These are phyloP conservation scores for Laupala kohalensis DNA, from an alignment of 1,140 invertebrate species.

Conservation along the genomic window DNA sequence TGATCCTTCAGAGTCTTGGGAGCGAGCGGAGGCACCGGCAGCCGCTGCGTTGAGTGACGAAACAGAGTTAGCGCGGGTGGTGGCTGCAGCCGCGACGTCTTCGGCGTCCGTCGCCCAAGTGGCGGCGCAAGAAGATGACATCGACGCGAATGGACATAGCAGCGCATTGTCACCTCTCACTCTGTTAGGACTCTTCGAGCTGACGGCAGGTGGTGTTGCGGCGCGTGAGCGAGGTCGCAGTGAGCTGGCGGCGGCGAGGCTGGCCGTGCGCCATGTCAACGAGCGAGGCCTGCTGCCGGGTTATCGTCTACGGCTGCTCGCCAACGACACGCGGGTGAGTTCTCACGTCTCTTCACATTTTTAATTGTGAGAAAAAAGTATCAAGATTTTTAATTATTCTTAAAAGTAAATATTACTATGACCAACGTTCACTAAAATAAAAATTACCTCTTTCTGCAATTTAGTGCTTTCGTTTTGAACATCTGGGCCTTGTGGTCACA, in stretches of 20 bases:
- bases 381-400: no score
- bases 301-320: constrained; percentile 54
- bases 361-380: no score
- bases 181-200: constrained; percentile 58
- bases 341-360: no score
- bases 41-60: neutral
- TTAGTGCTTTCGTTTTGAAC: no score
- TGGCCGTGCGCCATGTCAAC: constrained; percentile 64
- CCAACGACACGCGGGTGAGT: constrained; percentile 66
- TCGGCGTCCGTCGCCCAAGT: no score
- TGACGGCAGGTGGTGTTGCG: constrained; percentile 26
- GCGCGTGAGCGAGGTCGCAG: constrained; percentile 50
- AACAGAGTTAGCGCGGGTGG: neutral
- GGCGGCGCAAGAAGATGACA: neutral
- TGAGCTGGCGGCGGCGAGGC: constrained; percentile 55
- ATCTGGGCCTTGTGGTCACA: no score
- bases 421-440: no score
- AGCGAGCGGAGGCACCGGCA: neutral
- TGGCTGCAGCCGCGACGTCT: neutral
- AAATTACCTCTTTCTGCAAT: no score
- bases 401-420: no score
- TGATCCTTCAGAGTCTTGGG: no score
- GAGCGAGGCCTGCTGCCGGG: constrained; percentile 47
- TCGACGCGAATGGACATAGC: no score
- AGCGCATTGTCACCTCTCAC: constrained; percentile 43